These are phyloP conservation scores for Balearica regulorum DNA, from an alignment of 2,797 vertebrate species.

Conservation along the genomic window DNA sequence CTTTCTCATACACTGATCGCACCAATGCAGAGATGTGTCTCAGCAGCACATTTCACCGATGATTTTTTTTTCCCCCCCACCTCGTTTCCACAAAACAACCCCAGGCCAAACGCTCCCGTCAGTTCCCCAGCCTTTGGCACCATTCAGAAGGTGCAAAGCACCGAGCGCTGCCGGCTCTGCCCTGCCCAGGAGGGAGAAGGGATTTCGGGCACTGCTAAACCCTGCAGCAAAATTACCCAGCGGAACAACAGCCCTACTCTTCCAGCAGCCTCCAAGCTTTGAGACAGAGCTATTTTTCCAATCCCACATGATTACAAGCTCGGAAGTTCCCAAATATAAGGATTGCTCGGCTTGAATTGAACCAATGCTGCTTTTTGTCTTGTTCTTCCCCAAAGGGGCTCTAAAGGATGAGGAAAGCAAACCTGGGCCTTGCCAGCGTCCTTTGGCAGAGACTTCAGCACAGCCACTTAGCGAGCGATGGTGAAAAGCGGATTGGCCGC, in stretches of 20 bases:
- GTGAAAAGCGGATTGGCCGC: not conserved
- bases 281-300: not conserved
- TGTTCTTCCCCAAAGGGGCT: not conserved
- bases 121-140: not conserved
- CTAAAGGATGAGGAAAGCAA: not conserved
- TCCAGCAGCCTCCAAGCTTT: not conserved
- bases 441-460: not conserved
- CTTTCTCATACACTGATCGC: not conserved
- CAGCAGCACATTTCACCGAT: not conserved
- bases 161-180: not conserved
- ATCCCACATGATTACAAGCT: not conserved
- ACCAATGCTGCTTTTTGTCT: not conserved
- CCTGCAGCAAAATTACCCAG: not conserved
- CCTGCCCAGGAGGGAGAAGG: not conserved
- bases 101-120: not conserved
- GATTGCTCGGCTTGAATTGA: not conserved
- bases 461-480: not conserved
- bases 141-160: not conserved
- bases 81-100: not conserved
- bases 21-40: not conserved
- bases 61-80: not conserved
- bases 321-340: not conserved
- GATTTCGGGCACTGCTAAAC: not conserved
- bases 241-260: not conserved
- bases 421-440: rapidly evolving